Evolutionary conservation across 92 coral and sea anemone species (phyloP).

Genomic region (Heteractis magnifica): DNA sequence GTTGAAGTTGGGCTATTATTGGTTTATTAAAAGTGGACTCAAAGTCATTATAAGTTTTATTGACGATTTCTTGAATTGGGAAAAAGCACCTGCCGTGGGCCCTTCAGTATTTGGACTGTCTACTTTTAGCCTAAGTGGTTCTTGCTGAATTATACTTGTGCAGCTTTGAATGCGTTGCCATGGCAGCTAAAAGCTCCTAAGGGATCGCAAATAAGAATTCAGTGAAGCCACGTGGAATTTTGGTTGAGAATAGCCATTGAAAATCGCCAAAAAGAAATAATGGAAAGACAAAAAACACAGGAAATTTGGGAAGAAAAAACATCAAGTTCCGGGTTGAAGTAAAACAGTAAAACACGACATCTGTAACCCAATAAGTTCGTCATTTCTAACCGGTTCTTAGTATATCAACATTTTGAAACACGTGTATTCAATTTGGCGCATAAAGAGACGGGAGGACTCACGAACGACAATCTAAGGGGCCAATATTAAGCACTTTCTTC

Average conservation of each 20-base stretch:
- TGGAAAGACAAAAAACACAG: conserved; percentile 13
- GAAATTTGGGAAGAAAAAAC: conserved; percentile 1
- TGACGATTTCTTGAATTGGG: conserved; percentile 20
- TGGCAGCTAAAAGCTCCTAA: conserved; percentile 18
- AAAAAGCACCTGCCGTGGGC: conserved; percentile 19
- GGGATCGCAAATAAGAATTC: conserved; percentile 9
- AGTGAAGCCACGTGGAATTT: conserved; percentile 16
- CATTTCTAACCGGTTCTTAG: neutral
- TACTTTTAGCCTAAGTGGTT: conserved; percentile 19
- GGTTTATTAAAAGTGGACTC: conserved; percentile 32
- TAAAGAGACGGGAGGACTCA: neutral
- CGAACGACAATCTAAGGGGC: neutral
- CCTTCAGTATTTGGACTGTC: conserved; percentile 11
- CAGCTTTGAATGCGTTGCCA: conserved; percentile 1
- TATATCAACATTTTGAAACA: conserved; percentile 22
- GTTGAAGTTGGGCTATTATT: conserved; percentile 23
- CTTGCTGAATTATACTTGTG: neutral
- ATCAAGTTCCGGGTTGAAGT: neutral
- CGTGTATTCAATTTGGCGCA: conserved; percentile 14
- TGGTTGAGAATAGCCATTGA: conserved; percentile 21
- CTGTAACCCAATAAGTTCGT: neutral
- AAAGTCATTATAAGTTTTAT: conserved; percentile 31
- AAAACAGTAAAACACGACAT: neutral
- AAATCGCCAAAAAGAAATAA: neutral
- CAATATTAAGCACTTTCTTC: neutral